Base-by-base conservation (phyloP, 2,888 invertebrate genomes). In the Galerucella calmariensis region DNA sequence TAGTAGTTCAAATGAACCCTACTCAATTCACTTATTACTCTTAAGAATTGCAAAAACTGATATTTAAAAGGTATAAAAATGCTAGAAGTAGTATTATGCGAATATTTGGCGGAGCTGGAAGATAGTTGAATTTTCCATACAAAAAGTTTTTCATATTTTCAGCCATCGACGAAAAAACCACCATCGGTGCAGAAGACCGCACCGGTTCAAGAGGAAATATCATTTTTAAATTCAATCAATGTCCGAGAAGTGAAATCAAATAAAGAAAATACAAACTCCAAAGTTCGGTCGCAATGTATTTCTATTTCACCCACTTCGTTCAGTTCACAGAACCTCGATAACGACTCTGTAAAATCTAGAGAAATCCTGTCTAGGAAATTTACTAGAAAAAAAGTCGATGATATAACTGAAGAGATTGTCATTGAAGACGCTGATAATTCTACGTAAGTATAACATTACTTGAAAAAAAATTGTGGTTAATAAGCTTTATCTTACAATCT, bases 211-310 rank as follows among this genome's bases (percentile, higher is more conserved):
- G 12, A 12, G 8, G 66, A 68, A 27, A 11, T 27, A 51, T 78
- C 78, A 35, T 78, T 76, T 58, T 67, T 78, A 59, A 73, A 76
- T 35, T 78, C 78, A 2, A 78, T 78, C 41, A 63, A 73, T 41
- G 46, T 78, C 11, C 27, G 59, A 2, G 56, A 70, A 44, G 11
- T 41, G 20, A 46, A 20, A 46, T 53, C 27, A 48, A 67, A 74
- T 59, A 76, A 68, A 62, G 66, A 41, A 41, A 59, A 35, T 59
- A 44, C 27, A 27, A 58, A 24, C 16, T 16, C 53, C 16, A 66
- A 66, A 6, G n/a, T 20, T 46, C 16, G 20, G 2, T 35, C 35
- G 41, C 12, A 9, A 59, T 14, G 16, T n/a, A 44, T 44, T 58
- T 44, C 62, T 10, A 46, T 46, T 14, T 48, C 66, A 10, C 35